Evolutionary conservation across 2,113 vertebrate genomes (phyloP), one percentile per base, ranked within the genome.

Genomic region (Tetrao urogallus): DNA sequence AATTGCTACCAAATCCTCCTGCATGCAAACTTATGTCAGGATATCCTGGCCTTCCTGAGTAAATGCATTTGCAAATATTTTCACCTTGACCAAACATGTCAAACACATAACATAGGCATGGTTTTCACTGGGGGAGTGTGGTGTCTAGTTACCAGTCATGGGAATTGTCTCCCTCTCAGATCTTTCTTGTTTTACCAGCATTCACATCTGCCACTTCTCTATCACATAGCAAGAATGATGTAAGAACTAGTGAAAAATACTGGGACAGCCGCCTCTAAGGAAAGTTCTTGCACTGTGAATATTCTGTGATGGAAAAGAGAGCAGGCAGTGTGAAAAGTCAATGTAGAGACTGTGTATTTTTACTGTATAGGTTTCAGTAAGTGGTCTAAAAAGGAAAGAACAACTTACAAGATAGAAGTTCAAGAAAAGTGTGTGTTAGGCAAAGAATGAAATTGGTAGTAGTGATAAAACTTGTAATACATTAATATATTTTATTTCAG

Each of bases 1-100:
- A 92, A 81, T 57, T 79, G 54, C 71, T 89, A n/a, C 45, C 40
- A 94, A 91, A 42, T 4, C 38, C 82, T 77, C 38, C 34, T 42
- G 89, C 21, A 67, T 80, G 22, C 19, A 85, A 69, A 82, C 6
- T 80, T 72, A 70, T 2, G 5, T 60, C 54, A 75, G 34, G 38
- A 52, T 43, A 20, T 32, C 25, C 60, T 73, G 28, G 43, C 50
- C 65, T 81, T 92, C 43, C 61, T 48, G 15, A 90, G 48, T 56
- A 92, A 67, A 89, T 42, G 24, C 8, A 79, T 92, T 95, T 93
- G 65, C 38, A 93, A 91, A 86, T 87, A 19, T 90, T 97, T 95
- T 95, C 94, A 95, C 83, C 83, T 89, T 95, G 95, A 94, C 81
- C 85, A 92, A 92, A 87, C 69, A 94, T 18, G 71, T 93, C 87